Evolutionary conservation across 1,140 invertebrate genomes (phyloP).

Genomic region (Heliconius hermathena): DNA sequence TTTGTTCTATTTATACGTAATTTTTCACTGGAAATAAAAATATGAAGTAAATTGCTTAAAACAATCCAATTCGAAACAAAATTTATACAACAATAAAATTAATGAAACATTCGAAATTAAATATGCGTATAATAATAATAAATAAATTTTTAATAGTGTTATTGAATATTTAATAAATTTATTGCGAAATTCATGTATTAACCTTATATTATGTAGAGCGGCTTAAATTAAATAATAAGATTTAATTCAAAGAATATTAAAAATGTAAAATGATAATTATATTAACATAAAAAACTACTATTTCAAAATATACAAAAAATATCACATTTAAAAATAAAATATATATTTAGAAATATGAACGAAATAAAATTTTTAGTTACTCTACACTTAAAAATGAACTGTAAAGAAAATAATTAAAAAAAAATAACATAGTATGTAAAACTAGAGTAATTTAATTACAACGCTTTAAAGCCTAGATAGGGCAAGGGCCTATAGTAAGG

Average conservation of each 20-base stretch:
- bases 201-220: no score
- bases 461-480: constrained; percentile 10
- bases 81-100: neutral
- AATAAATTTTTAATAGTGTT: no score
- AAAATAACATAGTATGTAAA: neutral
- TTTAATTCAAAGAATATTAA: no score
- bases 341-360: neutral
- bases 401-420: neutral
- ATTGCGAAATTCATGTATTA: no score
- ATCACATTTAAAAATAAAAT: neutral
- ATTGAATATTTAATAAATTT: no score
- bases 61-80: neutral
- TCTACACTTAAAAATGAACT: neutral
- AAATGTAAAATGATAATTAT: no score
- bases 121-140: neutral
- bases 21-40: neutral
- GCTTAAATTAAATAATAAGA: no score
- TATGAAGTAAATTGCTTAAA: neutral
- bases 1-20: constrained; percentile 3
- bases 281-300: no score
- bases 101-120: neutral
- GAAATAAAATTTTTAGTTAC: neutral
- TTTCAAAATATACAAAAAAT: neutral
- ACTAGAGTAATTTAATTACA: constrained; percentile 7
- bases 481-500: neutral